Evolutionary conservation across 2,113 vertebrate genomes (phyloP), one percentile per base, ranked within the genome.

Genomic region (Sapayoa aenigma): DNA sequence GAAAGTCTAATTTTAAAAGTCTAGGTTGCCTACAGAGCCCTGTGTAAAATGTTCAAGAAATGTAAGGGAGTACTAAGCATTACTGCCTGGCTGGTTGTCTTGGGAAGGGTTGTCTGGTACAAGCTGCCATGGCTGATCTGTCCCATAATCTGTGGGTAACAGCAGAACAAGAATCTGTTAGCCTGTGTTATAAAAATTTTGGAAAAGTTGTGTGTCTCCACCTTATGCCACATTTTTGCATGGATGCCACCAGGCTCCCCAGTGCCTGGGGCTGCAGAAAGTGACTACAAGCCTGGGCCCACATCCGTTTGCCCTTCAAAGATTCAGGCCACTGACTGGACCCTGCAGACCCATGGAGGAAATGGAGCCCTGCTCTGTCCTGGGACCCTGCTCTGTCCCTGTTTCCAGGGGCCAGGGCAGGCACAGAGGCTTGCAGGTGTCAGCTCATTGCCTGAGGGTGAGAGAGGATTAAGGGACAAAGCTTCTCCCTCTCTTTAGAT

Each of bases 1-100:
- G 79, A 63, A 92, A 96, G 46, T 58, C 35, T 94, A 84, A 93
- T 93, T 96, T 92, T 84, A 92, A 93, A 83, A 93, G 72, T 59
- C 56, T 87, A 71, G 35, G n/a, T 93, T 77, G 50, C 76, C 47
- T 89, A 39, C 63, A 59, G 92, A 93, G 30, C 14, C 35, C 21
- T 0, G 0, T 89, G 50, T 11, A 86, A 90, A 90, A 31, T 0
- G 0, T 63, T 86, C 2, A 2, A 66, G 59, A 88, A 69, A 80
- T 33, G 59, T 49, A 65, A 76, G 42, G 35, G 66, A 79, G 15
- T 30, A 52, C 30, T 37, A 67, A 78, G 66, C 28, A 22, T 50
- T 69, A 42, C 9, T 42, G 55, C 47, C 21, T 52, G 72, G 55
- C 28, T 73, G 71, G 37, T 19, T 92, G 21, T 58, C 79, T 66